These are phyloP conservation scores for Leptobrachium ailaonicum DNA, from an alignment of 2,113 vertebrate genomes.

Conservation along the genomic window DNA sequence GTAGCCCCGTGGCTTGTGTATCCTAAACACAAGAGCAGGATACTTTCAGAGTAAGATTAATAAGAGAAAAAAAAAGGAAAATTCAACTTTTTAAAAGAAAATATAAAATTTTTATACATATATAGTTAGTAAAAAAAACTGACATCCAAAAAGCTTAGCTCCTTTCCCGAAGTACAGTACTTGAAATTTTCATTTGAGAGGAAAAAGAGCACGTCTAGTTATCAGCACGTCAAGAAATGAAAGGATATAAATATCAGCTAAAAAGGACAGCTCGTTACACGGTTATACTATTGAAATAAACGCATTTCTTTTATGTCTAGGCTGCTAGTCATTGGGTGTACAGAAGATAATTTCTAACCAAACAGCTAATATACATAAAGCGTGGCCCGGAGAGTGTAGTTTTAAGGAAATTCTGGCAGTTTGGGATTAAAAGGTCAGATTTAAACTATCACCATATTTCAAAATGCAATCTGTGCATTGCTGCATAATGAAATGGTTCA, in stretches of 20 bases:
- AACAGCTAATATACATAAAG: constrained; percentile 59
- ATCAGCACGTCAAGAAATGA: constrained; percentile 38
- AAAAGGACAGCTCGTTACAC: constrained; percentile 45
- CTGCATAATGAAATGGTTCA: constrained; percentile 84
- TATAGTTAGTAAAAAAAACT: too few relatives aligned
- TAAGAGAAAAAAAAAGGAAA: too few relatives aligned
- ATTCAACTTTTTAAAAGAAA: too few relatives aligned
- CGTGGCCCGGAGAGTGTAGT: constrained; percentile 57
- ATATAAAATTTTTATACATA: too few relatives aligned
- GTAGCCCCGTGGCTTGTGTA: too few relatives aligned
- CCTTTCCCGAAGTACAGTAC: not conserved
- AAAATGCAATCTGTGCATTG: constrained; percentile 80
- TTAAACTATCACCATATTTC: constrained; percentile 80
- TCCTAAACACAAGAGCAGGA: too few relatives aligned
- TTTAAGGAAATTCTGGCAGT: constrained; percentile 75
- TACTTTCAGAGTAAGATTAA: too few relatives aligned
- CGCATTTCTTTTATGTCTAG: constrained; percentile 33
- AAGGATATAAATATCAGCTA: constrained; percentile 44
- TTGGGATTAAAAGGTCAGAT: constrained; percentile 77
- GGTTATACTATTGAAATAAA: constrained; percentile 41
- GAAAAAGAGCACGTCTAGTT: constrained; percentile 14
- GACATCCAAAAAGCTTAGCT: not conserved
- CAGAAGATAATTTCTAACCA: constrained; percentile 64
- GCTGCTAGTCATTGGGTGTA: constrained; percentile 52
- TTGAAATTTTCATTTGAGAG: constrained; percentile 8